These are phyloP conservation scores for Scopus umbretta DNA, from an alignment of 2,113 vertebrate species.

Conservation along the genomic window DNA sequence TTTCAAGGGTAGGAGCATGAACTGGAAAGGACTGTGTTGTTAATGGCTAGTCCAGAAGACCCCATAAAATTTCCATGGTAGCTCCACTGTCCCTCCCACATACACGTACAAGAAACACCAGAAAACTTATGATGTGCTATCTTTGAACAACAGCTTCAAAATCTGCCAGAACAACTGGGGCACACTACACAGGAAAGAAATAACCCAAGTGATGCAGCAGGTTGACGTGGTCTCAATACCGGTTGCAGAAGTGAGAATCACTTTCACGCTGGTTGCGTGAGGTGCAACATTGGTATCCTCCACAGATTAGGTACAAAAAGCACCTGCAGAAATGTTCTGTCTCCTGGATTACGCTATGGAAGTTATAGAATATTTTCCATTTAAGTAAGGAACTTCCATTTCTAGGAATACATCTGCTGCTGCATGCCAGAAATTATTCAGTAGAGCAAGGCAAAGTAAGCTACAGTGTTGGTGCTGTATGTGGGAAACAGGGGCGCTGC, in stretches of 20 bases:
- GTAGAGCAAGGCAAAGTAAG: not conserved
- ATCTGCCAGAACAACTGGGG: not conserved
- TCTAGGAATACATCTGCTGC: not conserved
- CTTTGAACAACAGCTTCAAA: not conserved
- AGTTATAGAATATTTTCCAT: not conserved
- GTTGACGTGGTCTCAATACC: not conserved
- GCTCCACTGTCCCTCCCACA: not conserved
- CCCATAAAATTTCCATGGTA: not conserved
- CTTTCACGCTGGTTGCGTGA: not conserved
- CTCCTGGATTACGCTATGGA: not conserved
- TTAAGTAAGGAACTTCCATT: not conserved
- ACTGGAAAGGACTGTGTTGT: not conserved
- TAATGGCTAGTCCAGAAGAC: not conserved
- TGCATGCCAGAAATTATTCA: not conserved
- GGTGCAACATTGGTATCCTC: not conserved
- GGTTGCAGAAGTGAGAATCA: not conserved
- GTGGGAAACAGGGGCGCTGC: not conserved
- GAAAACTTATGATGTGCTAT: rapidly evolving
- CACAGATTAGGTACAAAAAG: not conserved
- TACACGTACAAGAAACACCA: not conserved
- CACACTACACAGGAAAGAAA: not conserved
- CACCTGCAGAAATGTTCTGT: not conserved
- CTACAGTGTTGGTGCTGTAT: not conserved
- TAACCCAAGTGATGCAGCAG: not conserved
- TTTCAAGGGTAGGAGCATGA: not conserved